phyloP scores from a whole-genome alignment of 2,797 vertebrate genomes.

The Muraenolepis orangiensis region DNA sequence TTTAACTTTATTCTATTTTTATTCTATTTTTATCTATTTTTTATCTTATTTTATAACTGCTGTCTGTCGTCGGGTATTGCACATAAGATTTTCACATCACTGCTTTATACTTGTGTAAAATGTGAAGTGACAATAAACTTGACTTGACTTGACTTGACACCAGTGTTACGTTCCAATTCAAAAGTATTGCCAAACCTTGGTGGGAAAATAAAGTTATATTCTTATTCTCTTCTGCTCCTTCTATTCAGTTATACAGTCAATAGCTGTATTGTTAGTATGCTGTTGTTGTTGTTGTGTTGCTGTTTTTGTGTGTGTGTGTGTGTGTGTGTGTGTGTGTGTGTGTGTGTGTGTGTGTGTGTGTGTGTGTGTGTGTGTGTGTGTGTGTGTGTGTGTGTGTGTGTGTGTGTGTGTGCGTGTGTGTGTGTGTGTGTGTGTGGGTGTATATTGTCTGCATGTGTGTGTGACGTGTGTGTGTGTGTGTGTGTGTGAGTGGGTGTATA shows the following conservation, averaged over 20 bases:
- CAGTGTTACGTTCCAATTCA: too few species aligned
- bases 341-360: slow-evolving; percentile 1
- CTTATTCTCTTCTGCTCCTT: neutral
- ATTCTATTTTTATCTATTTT: too few species aligned
- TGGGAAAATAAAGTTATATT: neutral
- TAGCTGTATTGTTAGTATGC: slow-evolving; percentile 13
- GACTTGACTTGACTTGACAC: too few species aligned
- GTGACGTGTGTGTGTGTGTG: neutral
- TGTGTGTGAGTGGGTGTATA: neutral
- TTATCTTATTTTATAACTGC: too few species aligned
- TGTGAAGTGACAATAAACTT: too few species aligned
- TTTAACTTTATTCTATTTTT: too few species aligned
- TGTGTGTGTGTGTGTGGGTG: too few species aligned
- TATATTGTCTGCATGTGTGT: neutral
- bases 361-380: neutral
- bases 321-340: neutral
- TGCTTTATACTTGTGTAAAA: too few species aligned
- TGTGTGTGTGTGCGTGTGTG: too few species aligned
- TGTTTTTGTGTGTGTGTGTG: slow-evolving; percentile 16
- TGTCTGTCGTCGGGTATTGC: too few species aligned
- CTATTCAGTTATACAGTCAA: neutral
- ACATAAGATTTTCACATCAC: too few species aligned
- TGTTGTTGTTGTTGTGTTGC: slow-evolving; percentile 40
- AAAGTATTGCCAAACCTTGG: neutral
- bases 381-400: too few species aligned